Percentiles rank a stretch among this genome's conserved stretches.
Conservation (phyloP, 2,113 vertebrate genomes). For the Phrynosoma blainvillii region DNA sequence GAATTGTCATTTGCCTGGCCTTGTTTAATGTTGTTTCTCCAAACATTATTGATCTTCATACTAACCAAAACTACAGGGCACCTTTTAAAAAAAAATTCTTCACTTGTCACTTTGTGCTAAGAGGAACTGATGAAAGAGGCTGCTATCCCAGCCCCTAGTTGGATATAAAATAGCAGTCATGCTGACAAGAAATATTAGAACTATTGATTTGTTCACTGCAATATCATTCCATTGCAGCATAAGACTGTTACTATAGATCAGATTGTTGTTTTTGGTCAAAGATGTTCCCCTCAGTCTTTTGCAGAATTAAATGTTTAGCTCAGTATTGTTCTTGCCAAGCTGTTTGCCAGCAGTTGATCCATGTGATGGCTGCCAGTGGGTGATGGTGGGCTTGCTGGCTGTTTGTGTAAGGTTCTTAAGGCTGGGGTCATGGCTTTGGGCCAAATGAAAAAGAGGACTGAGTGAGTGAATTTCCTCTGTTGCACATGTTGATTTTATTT, state of each 20-base stretch:
- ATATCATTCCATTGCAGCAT: background rate
- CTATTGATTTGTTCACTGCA: background rate
- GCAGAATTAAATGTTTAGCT: background rate
- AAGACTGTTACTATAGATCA: background rate
- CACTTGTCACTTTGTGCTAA: background rate
- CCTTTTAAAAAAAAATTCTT: background rate
- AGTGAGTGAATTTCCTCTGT: too few species aligned
- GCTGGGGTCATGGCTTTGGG: too few species aligned
- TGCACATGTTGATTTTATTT: too few species aligned
- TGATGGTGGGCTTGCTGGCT: too few species aligned
- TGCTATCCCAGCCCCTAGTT: background rate
- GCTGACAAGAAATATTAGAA: slow-evolving; percentile 7
- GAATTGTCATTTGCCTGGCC: background rate
- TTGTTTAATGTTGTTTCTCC: slow-evolving; percentile 8
- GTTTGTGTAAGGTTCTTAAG: too few species aligned
- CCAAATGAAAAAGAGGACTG: too few species aligned
- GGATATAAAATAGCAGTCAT: background rate
- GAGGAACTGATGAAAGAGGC: background rate
- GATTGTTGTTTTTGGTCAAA: background rate
- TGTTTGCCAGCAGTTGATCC: too few species aligned
- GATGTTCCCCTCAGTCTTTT: background rate
- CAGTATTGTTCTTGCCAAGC: too few species aligned
- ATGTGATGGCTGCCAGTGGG: too few species aligned
- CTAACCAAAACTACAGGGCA: background rate
- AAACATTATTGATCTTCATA: background rate